Evolutionary conservation across 2,797 vertebrate genomes (phyloP).

Genomic region (Neosalanx taihuensis): DNA sequence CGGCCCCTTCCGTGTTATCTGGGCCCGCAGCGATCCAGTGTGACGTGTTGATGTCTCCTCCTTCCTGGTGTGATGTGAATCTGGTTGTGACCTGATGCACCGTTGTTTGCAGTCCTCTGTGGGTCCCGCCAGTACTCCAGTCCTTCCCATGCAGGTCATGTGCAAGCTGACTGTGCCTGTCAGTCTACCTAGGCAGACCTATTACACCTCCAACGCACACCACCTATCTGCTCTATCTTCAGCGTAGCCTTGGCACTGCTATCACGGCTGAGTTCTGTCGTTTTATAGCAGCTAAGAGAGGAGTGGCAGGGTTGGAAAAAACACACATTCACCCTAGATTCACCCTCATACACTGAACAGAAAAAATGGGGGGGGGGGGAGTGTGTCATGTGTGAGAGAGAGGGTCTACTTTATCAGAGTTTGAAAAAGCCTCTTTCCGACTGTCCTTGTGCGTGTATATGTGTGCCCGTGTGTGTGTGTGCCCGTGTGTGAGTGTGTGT

Average conservation of each 20-base stretch:
- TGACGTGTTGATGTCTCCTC: too few relatives aligned
- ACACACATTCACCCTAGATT: constrained; percentile 28
- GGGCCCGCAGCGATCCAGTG: too few relatives aligned
- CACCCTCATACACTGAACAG: constrained; percentile 23
- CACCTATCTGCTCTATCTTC: neutral
- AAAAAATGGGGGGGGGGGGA: constrained; percentile 12
- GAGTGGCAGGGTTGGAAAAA: constrained; percentile 9
- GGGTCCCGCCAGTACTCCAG: too few relatives aligned
- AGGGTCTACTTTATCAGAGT: neutral
- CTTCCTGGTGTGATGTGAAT: too few relatives aligned
- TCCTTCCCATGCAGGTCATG: too few relatives aligned
- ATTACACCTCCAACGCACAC: too few relatives aligned
- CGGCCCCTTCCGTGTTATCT: too few relatives aligned
- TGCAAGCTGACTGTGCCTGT: too few relatives aligned
- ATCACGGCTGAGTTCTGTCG: constrained; percentile 14
- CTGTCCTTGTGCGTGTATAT: constrained; percentile 11
- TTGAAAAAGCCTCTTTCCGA: neutral
- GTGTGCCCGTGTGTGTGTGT: constrained; percentile 15
- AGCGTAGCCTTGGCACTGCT: neutral
- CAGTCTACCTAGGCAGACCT: constrained; percentile 16
- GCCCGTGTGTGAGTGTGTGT: too few relatives aligned
- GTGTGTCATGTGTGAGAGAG: constrained; percentile 18
- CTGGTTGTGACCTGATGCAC: too few relatives aligned
- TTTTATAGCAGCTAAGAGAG: constrained; percentile 16
- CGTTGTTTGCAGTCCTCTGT: too few relatives aligned